Evolutionary conservation across 2,797 vertebrate genomes (phyloP), one percentile per base, ranked within the genome.

Genomic region (Micropoecilia bifurca): DNA sequence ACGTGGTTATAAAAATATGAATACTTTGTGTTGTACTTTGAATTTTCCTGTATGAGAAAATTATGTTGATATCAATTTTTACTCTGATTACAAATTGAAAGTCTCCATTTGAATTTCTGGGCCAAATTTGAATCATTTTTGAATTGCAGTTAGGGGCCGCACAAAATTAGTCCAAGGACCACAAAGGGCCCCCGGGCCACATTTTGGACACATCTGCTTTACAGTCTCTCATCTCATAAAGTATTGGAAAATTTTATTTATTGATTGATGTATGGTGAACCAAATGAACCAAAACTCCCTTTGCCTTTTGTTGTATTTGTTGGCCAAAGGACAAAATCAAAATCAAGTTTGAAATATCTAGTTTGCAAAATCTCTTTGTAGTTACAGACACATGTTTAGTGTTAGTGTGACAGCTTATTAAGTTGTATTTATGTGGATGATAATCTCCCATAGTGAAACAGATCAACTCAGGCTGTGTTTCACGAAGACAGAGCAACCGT

Each of bases 351-450:
- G 57, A 75, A 75, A 75, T 20, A 16, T 63, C 41, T 47, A 75
- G 43, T 8, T 74, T 48, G 18, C 76, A 10, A 69, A 78, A 39
- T 50, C 39, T 75, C 79, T 82, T 73, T 77, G 75, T 2, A 5
- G 74, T n/a, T 41, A 12, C 48, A 69, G 69, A 82, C 92, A 92
- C 46, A 80, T 91, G 90, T 89, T 90, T 71, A 1, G 12, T 13
- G 68, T 92, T 88, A 87, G 71, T 25, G 22, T 84, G 78, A 85
- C 78, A 81, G 82, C 81, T 81, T 89, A 88, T 87, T 88, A 86
- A 82, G 82, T 73, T 78, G 79, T 87, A 89, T 92, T 92, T 89
- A 91, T 85, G 80, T 78, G 20, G 20, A 81, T 41, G 82, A 84
- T 89, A 87, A 91, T 88, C 80, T 83, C 68, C 63, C 46, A 41